Base-by-base conservation (phyloP, 2,797 vertebrate species). In the Amblyraja radiata region DNA sequence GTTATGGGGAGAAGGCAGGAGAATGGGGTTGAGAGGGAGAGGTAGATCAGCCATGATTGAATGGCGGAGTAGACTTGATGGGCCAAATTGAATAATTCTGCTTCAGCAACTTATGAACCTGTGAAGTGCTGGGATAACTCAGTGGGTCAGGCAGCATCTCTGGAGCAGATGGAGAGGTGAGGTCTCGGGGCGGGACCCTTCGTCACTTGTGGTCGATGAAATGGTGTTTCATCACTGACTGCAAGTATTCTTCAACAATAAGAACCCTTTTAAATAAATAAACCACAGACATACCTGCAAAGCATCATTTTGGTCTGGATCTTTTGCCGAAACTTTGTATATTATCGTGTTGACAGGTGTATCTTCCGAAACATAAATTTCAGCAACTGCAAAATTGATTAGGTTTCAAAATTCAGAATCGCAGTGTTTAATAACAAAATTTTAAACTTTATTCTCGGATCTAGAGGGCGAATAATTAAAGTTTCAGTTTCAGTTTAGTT, bases 281-380 rank as follows among this genome's bases (percentile, higher is more conserved):
- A 28, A 39, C 32, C 32, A 21, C 36, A 93, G 90, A 93, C 94
- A 94, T 95, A 95, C 94, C 94, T 95, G 81, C 93, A 95, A 93
- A 84, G 93, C 78, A 79, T 94, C 93, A 94, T 94, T 93, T 92
- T 92, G 6, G n/a, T 95, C 95, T 0, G 94, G 94, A 28, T 95
- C 94, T 54, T 84, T 88, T 79, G 94, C 94, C 0, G 1, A 46
- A 36, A 93, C 93, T 94, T 93, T 94, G 93, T 95, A 95, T 93
- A 95, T 93, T 83, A 93, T 77, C 13, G 93, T 94, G 93, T 94
- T 93, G 0, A 7, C 58, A 0, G 84, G 88, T 36, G 80, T 94
- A 84, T 95, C 94, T 93, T 95, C 95, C 61, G 93, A 73, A 90
- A 96, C 94, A 61, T 94, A 95, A 94, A 95, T 93, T 94, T 96